These are phyloP conservation scores for Catharus ustulatus DNA, from an alignment of 2,797 vertebrate genomes.

Conservation along the genomic window DNA sequence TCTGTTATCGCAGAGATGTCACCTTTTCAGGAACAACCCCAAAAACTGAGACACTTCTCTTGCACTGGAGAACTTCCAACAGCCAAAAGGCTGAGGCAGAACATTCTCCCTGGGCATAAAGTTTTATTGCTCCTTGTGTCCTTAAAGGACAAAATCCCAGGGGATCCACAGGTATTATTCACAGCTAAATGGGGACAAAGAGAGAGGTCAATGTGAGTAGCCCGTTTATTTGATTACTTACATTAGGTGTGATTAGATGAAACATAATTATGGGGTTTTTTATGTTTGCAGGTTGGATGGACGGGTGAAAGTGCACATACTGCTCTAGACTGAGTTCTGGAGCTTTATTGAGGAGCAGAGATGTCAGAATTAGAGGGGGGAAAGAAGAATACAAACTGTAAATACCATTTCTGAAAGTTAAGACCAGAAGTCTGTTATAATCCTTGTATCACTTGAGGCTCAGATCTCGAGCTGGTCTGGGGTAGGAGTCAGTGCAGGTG, in stretches of 20 bases:
- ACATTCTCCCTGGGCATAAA: neutral
- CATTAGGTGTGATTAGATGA: neutral
- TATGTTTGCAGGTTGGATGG: neutral
- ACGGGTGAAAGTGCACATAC: neutral
- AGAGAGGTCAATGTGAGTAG: neutral
- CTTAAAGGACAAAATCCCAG: neutral
- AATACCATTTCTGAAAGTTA: neutral
- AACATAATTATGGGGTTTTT: neutral
- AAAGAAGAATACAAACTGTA: neutral
- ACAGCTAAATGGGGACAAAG: neutral
- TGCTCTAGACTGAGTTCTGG: neutral
- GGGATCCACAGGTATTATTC: neutral
- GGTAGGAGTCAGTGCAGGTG: neutral
- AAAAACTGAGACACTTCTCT: neutral
- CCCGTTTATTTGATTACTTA: neutral
- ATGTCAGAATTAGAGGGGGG: rapidly evolving
- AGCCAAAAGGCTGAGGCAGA: neutral
- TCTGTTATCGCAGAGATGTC: neutral
- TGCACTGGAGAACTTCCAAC: neutral
- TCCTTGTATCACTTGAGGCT: neutral
- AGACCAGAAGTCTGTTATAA: neutral
- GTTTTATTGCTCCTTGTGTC: neutral
- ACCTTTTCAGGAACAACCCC: neutral
- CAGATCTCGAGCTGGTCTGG: neutral
- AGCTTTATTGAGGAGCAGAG: neutral